phyloP scores from a whole-genome alignment of 2,797 vertebrate genomes.

The Moxostoma hubbsi region DNA sequence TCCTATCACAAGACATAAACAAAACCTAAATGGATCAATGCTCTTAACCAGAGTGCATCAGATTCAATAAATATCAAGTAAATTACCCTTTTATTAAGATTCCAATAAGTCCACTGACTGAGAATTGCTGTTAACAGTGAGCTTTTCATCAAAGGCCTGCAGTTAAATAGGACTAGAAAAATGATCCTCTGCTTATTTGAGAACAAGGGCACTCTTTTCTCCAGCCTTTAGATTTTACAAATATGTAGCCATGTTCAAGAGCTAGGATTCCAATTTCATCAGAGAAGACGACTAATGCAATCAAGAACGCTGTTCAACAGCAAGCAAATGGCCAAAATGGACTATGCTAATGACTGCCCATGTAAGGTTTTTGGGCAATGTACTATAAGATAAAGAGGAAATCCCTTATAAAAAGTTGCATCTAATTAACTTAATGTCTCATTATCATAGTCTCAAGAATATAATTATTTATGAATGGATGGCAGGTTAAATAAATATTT shows the following conservation, averaged over 20 bases:
- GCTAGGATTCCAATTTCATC: constrained; percentile 20
- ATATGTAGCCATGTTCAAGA: constrained; percentile 27
- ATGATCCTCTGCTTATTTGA: constrained; percentile 1
- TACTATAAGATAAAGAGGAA: too few species aligned
- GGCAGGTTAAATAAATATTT: too few species aligned
- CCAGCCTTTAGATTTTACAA: constrained; percentile 24
- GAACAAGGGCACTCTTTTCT: constrained; percentile 40
- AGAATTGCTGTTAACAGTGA: constrained; percentile 16
- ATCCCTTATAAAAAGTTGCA: too few species aligned
- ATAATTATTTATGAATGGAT: too few species aligned
- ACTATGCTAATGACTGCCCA: too few species aligned
- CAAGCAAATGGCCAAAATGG: background rate
- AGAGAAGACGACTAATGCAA: background rate
- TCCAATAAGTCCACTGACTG: background rate
- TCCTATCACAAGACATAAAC: constrained; percentile 1
- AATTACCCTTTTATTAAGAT: background rate
- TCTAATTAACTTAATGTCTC: too few species aligned
- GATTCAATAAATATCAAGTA: constrained; percentile 37
- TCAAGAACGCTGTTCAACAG: background rate
- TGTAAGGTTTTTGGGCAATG: too few species aligned
- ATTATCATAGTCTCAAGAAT: too few species aligned
- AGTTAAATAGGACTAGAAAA: constrained; percentile 23
- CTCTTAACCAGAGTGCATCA: constrained; percentile 13
- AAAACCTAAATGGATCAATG: constrained; percentile 34
- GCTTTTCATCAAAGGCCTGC: constrained; percentile 36